Conservation (phyloP, 2,888 invertebrate genomes). For the Archips crataeganus region DNA sequence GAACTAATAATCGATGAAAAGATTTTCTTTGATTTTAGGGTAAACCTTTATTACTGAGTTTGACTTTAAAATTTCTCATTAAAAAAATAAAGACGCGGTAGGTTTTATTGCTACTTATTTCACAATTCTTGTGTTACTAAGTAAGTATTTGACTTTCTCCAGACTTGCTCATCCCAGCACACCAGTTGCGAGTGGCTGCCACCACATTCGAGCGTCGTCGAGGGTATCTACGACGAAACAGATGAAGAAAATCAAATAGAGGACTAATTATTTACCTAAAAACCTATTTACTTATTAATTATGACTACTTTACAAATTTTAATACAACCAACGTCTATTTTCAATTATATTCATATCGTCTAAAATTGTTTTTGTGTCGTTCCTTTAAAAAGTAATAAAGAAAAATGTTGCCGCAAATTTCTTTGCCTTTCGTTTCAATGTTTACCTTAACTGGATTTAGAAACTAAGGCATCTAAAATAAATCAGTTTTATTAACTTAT, state of each 20-base stretch:
- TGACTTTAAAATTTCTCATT: too few species aligned
- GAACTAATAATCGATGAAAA: too few species aligned
- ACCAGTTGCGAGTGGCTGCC: slow-evolving; percentile 85
- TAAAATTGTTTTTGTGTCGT: neutral
- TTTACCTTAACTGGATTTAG: neutral
- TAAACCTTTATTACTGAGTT: too few species aligned
- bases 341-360: neutral
- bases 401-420: neutral
- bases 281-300: neutral
- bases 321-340: neutral
- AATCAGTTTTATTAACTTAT: neutral
- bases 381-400: neutral
- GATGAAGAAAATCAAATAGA: slow-evolving; percentile 47
- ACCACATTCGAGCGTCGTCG: slow-evolving; percentile 85
- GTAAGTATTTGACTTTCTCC: slow-evolving; percentile 44
- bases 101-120: too few species aligned
- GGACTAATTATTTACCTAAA: neutral
- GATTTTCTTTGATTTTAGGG: too few species aligned
- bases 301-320: neutral
- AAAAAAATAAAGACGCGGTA: too few species aligned
- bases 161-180: slow-evolving; percentile 67
- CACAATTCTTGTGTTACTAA: too few species aligned
- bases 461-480: neutral
- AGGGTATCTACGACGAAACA: slow-evolving; percentile 51
- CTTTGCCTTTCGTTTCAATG: neutral